Evolutionary conservation across 2,888 invertebrate species (phyloP), one percentile per base, ranked within the genome.

Genomic region (Lysandra bellargus): DNA sequence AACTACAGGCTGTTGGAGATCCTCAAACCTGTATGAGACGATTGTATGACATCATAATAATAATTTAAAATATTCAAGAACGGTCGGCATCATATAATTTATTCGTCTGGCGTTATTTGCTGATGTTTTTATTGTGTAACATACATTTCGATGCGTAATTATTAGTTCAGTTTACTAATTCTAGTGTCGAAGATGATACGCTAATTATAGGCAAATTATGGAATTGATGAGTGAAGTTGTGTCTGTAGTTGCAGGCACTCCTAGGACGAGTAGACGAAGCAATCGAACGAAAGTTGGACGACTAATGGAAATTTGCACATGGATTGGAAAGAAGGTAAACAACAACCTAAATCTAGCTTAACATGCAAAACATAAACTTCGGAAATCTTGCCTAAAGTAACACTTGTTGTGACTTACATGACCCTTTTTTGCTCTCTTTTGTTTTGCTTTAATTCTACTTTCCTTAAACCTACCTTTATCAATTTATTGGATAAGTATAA

Each of bases 301-400:
- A 79, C 85, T 94, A 64, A 85, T 92, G 81, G 94, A 93, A 80
- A 84, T 94, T 17, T 94, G 93, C 82, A 84, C 92, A 14, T 94
- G 94, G 94, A 90, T 94, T 78, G 94, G 94, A 57, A 90, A 86
- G 86, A 94, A 94, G 92, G 94, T 93, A 87, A 81, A 79, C 1
- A 30, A 9, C 4, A n/a, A 61, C 23, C 14, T 4, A 53, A 64
- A 61, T 64, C 30, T 64, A 64, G 23, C 30, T 49, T 49, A 49
- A 9, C 2, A 2, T 2, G 49, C 49, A 12, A 49, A 49, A 12
- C 49, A 12, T 49, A 12, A 49, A 49, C 9, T 49, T 49, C 9
- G 9, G 12, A 49, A 49, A 12, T 49, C 9, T 9, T 49, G 49
- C 49, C 12, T 9, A 49, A 49, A 12, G 12, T 49, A 49, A 49